Conservation (phyloP, 2,113 vertebrate genomes). For the Hippopotamus amphibius region DNA sequence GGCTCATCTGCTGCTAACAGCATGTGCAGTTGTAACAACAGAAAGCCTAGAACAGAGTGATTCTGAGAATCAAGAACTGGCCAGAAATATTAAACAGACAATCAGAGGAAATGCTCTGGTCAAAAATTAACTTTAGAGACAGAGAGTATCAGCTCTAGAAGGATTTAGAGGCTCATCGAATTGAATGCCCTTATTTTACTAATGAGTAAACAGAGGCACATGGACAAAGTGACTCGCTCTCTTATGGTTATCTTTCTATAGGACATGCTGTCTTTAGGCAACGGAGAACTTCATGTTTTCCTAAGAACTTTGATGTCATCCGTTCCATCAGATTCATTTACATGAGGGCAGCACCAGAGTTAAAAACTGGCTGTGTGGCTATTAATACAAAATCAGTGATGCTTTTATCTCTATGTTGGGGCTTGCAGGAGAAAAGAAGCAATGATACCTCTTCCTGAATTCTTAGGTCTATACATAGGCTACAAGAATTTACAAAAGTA, state of each 20-base stretch:
- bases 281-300: neutral
- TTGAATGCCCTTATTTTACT: neutral
- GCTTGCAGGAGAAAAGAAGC: neutral
- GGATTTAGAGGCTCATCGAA: neutral
- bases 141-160: neutral
- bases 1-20: conserved; percentile 30
- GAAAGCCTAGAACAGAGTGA: conserved; percentile 53
- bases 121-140: neutral
- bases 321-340: neutral
- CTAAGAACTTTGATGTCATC: neutral
- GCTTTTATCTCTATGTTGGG: neutral
- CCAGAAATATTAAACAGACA: neutral
- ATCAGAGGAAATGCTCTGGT: neutral
- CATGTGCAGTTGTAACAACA: conserved; percentile 50
- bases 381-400: neutral
- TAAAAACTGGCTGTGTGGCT: neutral
- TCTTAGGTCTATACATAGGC: neutral
- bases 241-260: neutral
- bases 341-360: neutral
- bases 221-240: neutral
- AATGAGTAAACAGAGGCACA: neutral
- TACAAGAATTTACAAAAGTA: neutral
- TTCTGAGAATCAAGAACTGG: conserved; percentile 21
- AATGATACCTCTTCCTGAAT: neutral
- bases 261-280: neutral